Base-by-base conservation (phyloP, 2,113 vertebrate genomes). In the Melanerpes formicivorus region DNA sequence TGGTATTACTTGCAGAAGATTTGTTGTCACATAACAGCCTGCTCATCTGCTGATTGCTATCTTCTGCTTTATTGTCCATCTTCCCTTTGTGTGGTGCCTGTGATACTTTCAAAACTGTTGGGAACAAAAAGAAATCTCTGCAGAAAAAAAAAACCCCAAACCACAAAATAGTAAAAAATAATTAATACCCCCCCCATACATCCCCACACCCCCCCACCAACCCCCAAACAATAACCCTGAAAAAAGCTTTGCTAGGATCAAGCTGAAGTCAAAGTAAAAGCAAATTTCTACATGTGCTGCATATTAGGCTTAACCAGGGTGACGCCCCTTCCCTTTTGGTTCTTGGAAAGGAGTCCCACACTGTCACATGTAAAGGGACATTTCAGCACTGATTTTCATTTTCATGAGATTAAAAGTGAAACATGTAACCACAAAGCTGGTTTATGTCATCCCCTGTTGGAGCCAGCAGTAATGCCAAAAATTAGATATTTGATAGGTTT, bases 401-500 rank as follows among this genome's bases (percentile, higher is more conserved):
- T 98, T 97, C 97, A 97, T 80, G 96, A 98, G 98, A 98, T 98
- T 98, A 98, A 98, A 98, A 98, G 97, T 97, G 97, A 98, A 98
- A 98, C 98, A 97, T 98, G 97, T 97, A 98, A 98, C 98, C 97
- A 97, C 98, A 98, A 98, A 98, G 98, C 98, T 99, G 98, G 98
- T 98, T 98, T 98, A 98, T 98, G 98, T 98, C 98, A 98, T 98
- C 97, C 97, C 96, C 96, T 97, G 98, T 98, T 94, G 95, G 97
- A 98, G 97, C 97, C 97, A 96, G 97, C 97, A 96, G 96, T 97
- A 94, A 98, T 98, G 98, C 98, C 98, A 98, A 98, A 98, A 98
- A 98, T 98, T 98, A 98, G 98, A 98, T 98, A 98, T 98, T 98
- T 98, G 98, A 99, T 98, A 98, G 98, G 97, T 98, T 98, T 98